phyloP scores from a whole-genome alignment of 2,888 invertebrate species.

The Ennomos erosarius region DNA sequence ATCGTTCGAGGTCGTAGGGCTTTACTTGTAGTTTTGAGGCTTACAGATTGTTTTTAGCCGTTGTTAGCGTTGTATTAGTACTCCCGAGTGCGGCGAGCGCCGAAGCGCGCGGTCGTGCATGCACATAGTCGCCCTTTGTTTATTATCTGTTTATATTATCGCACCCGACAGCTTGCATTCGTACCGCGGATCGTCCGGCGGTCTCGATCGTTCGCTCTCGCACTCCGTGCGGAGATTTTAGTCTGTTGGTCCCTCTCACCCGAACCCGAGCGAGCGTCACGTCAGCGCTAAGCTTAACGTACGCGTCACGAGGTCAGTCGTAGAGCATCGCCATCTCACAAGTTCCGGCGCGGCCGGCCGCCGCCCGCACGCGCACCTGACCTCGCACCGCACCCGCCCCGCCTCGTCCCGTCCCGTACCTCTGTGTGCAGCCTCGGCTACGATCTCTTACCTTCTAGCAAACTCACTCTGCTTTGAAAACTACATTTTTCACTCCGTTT shows the following conservation, averaged over 20 bases:
- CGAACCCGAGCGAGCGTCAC: constrained; percentile 71
- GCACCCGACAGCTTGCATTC: constrained; percentile 84
- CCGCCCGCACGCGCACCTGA: too few species aligned
- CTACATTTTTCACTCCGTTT: constrained; percentile 17
- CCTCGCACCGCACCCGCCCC: constrained; percentile 43
- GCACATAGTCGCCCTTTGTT: constrained; percentile 83
- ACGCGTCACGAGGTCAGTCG: constrained; percentile 80
- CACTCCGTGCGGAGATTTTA: constrained; percentile 67
- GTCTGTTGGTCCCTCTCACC: constrained; percentile 67
- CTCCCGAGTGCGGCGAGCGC: constrained; percentile 83
- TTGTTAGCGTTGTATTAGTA: constrained; percentile 85
- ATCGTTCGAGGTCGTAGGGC: constrained; percentile 85
- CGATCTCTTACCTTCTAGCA: constrained; percentile 35
- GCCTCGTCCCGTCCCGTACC: constrained; percentile 31
- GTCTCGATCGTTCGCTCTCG: constrained; percentile 71
- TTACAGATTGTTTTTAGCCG: constrained; percentile 85
- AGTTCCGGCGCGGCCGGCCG: constrained; percentile 77
- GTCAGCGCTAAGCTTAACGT: constrained; percentile 65
- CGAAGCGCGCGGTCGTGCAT: constrained; percentile 81
- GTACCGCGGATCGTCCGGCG: constrained; percentile 80
- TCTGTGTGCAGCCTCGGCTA: constrained; percentile 43
- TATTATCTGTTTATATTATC: constrained; percentile 82
- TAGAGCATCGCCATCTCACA: constrained; percentile 85
- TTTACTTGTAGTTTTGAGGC: constrained; percentile 86
- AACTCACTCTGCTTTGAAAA: constrained; percentile 39